These are phyloP conservation scores for Sitta europaea DNA, from an alignment of 2,113 vertebrate species.

Conservation along the genomic window DNA sequence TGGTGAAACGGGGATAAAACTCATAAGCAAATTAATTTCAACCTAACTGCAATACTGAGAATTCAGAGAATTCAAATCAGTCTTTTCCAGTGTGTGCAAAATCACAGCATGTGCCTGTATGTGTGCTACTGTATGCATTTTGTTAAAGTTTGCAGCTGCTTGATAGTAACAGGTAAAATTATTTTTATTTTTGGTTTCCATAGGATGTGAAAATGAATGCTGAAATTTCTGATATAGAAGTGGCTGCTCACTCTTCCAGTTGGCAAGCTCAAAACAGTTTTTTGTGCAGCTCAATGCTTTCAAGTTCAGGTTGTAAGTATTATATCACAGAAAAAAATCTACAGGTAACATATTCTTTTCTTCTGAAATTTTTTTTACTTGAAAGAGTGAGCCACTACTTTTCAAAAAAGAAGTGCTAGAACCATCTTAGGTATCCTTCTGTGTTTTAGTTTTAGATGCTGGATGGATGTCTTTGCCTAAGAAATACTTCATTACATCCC, in stretches of 20 bases:
- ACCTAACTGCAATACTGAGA: not conserved
- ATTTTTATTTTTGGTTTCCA: not conserved
- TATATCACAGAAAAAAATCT: not conserved
- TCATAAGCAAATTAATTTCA: not conserved
- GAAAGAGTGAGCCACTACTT: not conserved
- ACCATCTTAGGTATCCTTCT: not conserved
- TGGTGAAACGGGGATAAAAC: not conserved
- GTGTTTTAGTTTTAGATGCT: not conserved
- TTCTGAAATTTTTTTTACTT: not conserved
- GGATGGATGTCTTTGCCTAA: not conserved
- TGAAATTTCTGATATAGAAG: slow-evolving; percentile 63
- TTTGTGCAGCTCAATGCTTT: slow-evolving; percentile 72
- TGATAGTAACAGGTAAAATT: not conserved
- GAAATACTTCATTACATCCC: not conserved
- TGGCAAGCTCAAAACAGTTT: slow-evolving; percentile 67
- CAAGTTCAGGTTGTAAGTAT: slow-evolving; percentile 81
- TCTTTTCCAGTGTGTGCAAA: not conserved
- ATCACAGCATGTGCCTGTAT: not conserved
- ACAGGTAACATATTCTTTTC: not conserved
- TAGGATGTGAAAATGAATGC: slow-evolving; percentile 79
- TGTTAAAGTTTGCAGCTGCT: not conserved
- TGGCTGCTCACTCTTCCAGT: slow-evolving; percentile 71
- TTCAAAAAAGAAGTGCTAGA: not conserved
- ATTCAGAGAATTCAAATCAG: not conserved
- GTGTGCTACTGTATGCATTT: not conserved